phyloP scores from a whole-genome alignment of 2,888 invertebrate genomes.

The Helleia helle region DNA sequence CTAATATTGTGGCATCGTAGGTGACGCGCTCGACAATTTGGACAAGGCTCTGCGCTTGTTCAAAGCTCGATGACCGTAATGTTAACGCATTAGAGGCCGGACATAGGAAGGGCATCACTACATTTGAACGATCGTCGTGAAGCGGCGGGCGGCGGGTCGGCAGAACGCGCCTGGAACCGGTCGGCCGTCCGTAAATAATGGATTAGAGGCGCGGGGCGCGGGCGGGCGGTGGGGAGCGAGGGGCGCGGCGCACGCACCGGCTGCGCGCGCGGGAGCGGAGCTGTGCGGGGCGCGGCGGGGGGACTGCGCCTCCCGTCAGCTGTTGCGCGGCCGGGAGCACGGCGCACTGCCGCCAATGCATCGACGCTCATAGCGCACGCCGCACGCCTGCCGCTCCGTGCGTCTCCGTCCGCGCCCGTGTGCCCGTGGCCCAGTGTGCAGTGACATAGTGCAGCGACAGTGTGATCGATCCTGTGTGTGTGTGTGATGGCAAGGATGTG shows the following conservation, averaged over 20 bases:
- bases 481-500: constrained; percentile 56
- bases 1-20: no score
- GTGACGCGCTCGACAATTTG: background rate
- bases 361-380: constrained; percentile 60
- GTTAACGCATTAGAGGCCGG: constrained; percentile 68
- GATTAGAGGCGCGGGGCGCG: constrained; percentile 66
- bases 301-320: constrained; percentile 70
- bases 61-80: constrained; percentile 45
- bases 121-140: constrained; percentile 66
- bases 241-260: constrained; percentile 63
- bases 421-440: constrained; percentile 46
- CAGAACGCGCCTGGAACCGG: constrained; percentile 70
- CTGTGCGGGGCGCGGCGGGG: constrained; percentile 31
- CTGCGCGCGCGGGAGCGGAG: constrained; percentile 41
- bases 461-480: constrained; percentile 39
- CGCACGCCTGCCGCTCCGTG: constrained; percentile 44
- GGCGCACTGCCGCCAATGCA: constrained; percentile 63
- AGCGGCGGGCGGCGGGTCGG: constrained; percentile 54
- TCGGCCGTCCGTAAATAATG: constrained; percentile 71
- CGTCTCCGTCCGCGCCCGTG: constrained; percentile 28
- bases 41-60: constrained; percentile 16
- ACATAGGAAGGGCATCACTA: constrained; percentile 73
- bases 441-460: constrained; percentile 30
- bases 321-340: constrained; percentile 70
- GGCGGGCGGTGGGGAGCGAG: constrained; percentile 51